phyloP scores from a whole-genome alignment of 2,888 invertebrate genomes.

The Rhynchonema sp. region DNA sequence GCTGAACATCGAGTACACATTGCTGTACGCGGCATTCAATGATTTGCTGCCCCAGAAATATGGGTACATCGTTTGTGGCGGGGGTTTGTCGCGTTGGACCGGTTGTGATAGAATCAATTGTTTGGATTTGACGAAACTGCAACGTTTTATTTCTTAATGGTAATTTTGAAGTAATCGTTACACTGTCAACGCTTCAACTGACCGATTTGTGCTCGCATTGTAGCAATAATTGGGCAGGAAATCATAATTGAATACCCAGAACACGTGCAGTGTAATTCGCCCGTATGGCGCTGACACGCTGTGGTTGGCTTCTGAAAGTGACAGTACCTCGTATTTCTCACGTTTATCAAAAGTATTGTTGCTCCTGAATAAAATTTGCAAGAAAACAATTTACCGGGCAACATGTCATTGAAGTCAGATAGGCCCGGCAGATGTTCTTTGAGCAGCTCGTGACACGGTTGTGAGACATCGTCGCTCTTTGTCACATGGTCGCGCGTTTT shows the following conservation, averaged over 20 bases:
- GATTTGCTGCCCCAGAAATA: slow-evolving; percentile 91
- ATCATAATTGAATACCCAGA: slow-evolving; percentile 93
- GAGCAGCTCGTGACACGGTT: slow-evolving; percentile 81
- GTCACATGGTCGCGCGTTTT: too few species aligned
- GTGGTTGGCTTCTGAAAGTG: slow-evolving; percentile 65
- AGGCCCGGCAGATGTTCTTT: slow-evolving; percentile 59
- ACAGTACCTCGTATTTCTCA: too few species aligned
- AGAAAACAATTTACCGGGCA: slow-evolving; percentile 38
- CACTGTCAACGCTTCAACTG: too few species aligned
- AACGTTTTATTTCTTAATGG: background rate
- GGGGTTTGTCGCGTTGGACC: slow-evolving; percentile 64
- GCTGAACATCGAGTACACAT: slow-evolving; percentile 74
- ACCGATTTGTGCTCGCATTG: slow-evolving; percentile 90
- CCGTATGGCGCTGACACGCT: slow-evolving; percentile 92
- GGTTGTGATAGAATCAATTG: slow-evolving; percentile 64
- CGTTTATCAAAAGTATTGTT: too few species aligned
- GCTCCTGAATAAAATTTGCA: background rate
- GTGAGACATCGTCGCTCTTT: too few species aligned
- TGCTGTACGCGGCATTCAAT: slow-evolving; percentile 68
- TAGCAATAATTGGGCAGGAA: slow-evolving; percentile 94
- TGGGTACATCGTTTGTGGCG: slow-evolving; percentile 65
- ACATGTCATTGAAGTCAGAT: slow-evolving; percentile 85
- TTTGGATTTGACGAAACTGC: slow-evolving; percentile 68
- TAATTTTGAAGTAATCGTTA: too few species aligned
- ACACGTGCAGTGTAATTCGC: slow-evolving; percentile 81